Base-by-base conservation (phyloP, 2,888 invertebrate species). In the Drosophila sordidula region DNA sequence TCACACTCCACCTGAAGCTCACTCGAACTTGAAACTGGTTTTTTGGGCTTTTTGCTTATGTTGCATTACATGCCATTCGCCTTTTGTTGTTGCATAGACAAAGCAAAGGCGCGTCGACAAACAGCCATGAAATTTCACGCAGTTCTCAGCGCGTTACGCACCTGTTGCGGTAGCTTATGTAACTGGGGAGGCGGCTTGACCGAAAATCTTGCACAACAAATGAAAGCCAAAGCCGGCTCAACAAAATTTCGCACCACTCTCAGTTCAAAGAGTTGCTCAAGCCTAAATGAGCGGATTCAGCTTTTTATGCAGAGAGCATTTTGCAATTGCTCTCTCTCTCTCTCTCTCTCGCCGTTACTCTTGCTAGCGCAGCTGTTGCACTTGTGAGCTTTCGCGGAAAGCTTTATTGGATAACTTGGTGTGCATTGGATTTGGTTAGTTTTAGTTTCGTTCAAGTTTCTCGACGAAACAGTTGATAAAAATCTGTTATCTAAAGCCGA, bases 1-100 rank as follows among this genome's bases (percentile, higher is more conserved):
- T 68, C 59, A 54, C 39, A 61, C 70, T 75, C 61, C 86, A 78
- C 67, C 74, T 76, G 71, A 79, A 85, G 69, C 88, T 87, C 82
- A 69, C 38, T 8, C 42, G 64, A 78, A 59, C 63, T 63, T 70
- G 70, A 80, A 87, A 87, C 87, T 61, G 77, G 83, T 81, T 80
- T 68, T 45, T 34, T 9, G 32, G 9, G 16, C 44, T 39, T 51
- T 44, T 66, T 63, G 62, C 55, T 63, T 54, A 50, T 56, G 18
- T 44, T 58, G 18, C 14, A 38, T 32, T 38, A 3, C 9, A n/a
- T 38, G 26, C 55, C 55, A 34, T 45, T 16, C 26, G 34, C 32
- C 4, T 41, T 11, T 45, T 39, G 36, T 41, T 34, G 36, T 41
- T 29, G 44, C 50, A 25, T 38, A n/a, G 46, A 22, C 18, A 18